Evolutionary conservation across 1,140 invertebrate species (phyloP).

Genomic region (Drosophila subpulchrella): DNA sequence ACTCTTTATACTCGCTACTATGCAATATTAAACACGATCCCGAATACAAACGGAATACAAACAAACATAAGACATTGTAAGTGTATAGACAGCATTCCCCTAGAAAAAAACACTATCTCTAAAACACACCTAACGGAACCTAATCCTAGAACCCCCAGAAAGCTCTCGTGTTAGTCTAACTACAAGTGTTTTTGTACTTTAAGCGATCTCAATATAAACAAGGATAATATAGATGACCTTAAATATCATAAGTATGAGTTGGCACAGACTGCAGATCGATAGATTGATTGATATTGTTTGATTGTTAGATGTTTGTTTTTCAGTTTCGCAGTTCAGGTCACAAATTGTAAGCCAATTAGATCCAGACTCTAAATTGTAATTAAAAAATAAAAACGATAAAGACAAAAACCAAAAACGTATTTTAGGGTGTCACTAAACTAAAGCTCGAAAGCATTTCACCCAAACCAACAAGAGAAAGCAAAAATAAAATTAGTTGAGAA

Average conservation of each 20-base stretch:
- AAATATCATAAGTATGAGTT: constrained; percentile 73
- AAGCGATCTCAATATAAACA: constrained; percentile 72
- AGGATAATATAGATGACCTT: constrained; percentile 50
- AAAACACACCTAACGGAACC: constrained; percentile 20
- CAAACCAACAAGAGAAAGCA: constrained; percentile 54
- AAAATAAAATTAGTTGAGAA: constrained; percentile 82
- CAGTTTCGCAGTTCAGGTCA: constrained; percentile 25
- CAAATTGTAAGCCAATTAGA: constrained; percentile 55
- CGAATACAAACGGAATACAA: background rate
- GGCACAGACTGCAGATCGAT: constrained; percentile 68
- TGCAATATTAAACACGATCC: constrained; percentile 49
- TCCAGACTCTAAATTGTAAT: constrained; percentile 59
- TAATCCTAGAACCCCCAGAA: constrained; percentile 26
- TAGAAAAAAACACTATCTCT: constrained; percentile 16
- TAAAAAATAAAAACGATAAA: constrained; percentile 26
- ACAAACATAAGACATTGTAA: constrained; percentile 46
- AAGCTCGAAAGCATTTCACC: constrained; percentile 57
- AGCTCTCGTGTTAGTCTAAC: constrained; percentile 78
- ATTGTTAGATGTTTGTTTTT: constrained; percentile 65
- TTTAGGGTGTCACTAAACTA: constrained; percentile 76
- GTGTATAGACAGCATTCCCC: constrained; percentile 65
- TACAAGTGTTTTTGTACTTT: constrained; percentile 78
- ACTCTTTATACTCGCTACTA: constrained; percentile 78
- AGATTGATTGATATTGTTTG: constrained; percentile 43
- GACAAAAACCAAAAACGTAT: constrained; percentile 49